Base-by-base conservation (phyloP, 2,797 vertebrate genomes). In the Nyctibius grandis region DNA sequence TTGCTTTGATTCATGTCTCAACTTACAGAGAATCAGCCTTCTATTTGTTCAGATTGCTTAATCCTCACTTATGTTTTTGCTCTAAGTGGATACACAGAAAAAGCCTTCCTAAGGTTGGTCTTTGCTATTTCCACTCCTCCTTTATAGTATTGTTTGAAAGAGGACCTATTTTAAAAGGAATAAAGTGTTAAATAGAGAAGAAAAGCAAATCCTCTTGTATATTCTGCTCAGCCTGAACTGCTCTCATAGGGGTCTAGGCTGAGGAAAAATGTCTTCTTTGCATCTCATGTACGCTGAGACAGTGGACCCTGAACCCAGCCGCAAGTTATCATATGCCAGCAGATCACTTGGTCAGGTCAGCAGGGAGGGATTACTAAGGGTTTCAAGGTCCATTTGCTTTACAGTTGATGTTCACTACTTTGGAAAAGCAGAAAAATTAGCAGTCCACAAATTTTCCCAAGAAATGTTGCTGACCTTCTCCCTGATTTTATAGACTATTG, bases 21-120 rank as follows among this genome's bases (percentile, higher is more conserved):
- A 89, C 48, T 94, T 96, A 91, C 12, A 29, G 81, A 96, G 70
- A 94, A 93, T 60, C 74, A 90, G 73, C 56, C 67, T 95, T 93
- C 68, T 82, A 50, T 94, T 96, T 98, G 76, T 96, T 93, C 91
- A 89, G 83, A 54, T 70, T 88, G 73, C 77, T 97, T 98, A 97
- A 97, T 95, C 86, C 96, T 90, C 91, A 95, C 87, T 97, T 97
- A 75, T 57, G 40, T 93, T 96, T 83, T 86, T 90, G 88, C 34
- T 82, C 95, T 93, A 89, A 95, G 72, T 83, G 87, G 64, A 75
- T 81, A 88, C 59, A 89, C 89, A 88, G 65, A 64, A 94, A 89
- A 95, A 70, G 17, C 4, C 18, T 22, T 64, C 44, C 33, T 79
- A 91, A 68, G 25, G 91, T 6, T 57, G 47, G 16, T 88, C 47